Evolutionary conservation across 2,797 vertebrate species (phyloP), one percentile per base, ranked within the genome.

Genomic region (Brotula barbata): DNA sequence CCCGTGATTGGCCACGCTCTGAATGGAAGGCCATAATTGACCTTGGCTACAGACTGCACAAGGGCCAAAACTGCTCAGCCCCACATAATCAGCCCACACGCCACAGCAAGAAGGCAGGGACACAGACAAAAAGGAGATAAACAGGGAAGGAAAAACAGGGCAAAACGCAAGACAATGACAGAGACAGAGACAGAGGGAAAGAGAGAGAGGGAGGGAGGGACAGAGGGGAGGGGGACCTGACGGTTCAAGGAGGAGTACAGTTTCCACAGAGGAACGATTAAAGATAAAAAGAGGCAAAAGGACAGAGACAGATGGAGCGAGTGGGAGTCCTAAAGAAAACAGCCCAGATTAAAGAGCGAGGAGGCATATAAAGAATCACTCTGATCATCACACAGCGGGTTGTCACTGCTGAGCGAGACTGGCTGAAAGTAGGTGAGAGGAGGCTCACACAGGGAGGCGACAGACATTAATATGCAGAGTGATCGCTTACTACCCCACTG

Each of bases 1-100:
- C 45, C 60, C 54, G 66, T 81, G 78, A 88, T 84, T 86, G 59
- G 83, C 78, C 72, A 71, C 48, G 65, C 83, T 88, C 83, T 81
- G 75, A 89, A 86, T 84, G 80, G 75, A 84, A 78, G 76, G 76
- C 75, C 82, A 76, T 88, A 89, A 90, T 89, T 90, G 90, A 93
- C 91, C 90, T 93, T 92, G 89, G 84, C 78, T 84, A 72, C 78
- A 82, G 79, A 82, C 84, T 73, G 77, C 58, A 70, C 37, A 73
- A 78, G 82, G 80, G 79, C 72, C 81, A 75, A 79, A 83, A 85
- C 74, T 61, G 82, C 81, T 82, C 86, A 87, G 83, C 67, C 77
- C 71, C 75, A 84, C 76, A 83, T 87, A 87, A 91, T 89, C 85
- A 91, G 72, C 62, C 66, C 64, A 28, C 79, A 77, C 66, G 64